These are phyloP conservation scores for Macropus fuliginosus DNA, from an alignment of 2,797 vertebrate genomes.

Conservation along the genomic window DNA sequence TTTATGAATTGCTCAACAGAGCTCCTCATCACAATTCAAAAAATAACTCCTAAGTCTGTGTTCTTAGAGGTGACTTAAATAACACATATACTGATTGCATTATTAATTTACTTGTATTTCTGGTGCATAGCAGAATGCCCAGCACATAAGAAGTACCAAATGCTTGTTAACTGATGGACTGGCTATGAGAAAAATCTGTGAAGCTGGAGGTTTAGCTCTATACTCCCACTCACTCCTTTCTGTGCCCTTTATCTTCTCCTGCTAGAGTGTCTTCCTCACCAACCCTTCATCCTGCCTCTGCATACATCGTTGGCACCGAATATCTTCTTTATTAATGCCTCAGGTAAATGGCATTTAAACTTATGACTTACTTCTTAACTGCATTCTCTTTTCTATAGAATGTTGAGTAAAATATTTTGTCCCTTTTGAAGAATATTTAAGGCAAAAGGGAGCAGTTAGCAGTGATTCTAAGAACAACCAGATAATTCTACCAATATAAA, in stretches of 20 bases:
- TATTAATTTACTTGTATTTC: not conserved
- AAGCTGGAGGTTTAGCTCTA: too few species aligned
- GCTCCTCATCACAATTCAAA: not conserved
- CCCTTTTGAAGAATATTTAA: constrained; percentile 31
- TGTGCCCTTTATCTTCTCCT: not conserved
- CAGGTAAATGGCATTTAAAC: constrained; percentile 13
- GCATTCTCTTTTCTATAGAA: not conserved
- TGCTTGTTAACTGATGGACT: not conserved
- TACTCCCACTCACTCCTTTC: not conserved
- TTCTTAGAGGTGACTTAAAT: not conserved
- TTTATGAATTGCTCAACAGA: not conserved
- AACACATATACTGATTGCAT: not conserved
- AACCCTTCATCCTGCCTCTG: not conserved
- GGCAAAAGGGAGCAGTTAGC: not conserved
- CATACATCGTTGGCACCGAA: not conserved
- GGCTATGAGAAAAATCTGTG: too few species aligned
- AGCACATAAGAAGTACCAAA: not conserved
- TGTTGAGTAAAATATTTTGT: not conserved
- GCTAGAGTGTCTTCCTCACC: not conserved
- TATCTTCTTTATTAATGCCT: not conserved
- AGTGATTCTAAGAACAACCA: not conserved
- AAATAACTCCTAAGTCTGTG: not conserved
- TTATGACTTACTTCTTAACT: not conserved
- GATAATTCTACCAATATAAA: not conserved
- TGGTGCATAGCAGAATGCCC: not conserved